Conservation (phyloP, 92 coral and sea anemone genomes). For the Zoanthus gigantus region DNA sequence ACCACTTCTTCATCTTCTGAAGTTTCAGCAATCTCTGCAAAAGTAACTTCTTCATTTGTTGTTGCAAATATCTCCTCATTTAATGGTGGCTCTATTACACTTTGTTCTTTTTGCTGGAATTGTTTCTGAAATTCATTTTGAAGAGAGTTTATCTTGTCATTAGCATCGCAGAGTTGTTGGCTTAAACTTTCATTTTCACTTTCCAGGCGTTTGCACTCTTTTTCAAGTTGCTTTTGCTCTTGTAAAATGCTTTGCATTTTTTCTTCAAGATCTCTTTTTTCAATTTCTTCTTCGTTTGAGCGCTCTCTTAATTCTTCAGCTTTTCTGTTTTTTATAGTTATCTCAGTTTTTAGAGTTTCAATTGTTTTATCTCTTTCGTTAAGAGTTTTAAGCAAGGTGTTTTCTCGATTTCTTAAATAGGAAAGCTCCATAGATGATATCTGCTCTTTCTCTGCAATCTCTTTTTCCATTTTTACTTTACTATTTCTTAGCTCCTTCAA, state of each 20-base stretch:
- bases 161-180: conserved; percentile 60
- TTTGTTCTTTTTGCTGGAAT: conserved; percentile 5
- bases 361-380: conserved; percentile 37
- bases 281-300: conserved; percentile 52
- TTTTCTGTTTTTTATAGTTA: conserved; percentile 47
- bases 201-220: conserved; percentile 33
- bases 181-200: conserved; percentile 67
- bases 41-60: conserved; percentile 65
- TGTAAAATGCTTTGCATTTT: conserved; percentile 30
- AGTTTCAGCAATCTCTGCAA: conserved; percentile 43
- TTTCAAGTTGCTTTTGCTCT: conserved; percentile 51
- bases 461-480: conserved; percentile 51
- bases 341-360: conserved; percentile 17
- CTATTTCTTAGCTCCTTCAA: conserved; percentile 60
- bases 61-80: conserved; percentile 23
- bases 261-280: conserved; percentile 24
- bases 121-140: conserved; percentile 2
- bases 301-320: conserved; percentile 59
- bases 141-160: background rate
- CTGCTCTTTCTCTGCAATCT: conserved; percentile 47
- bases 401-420: conserved; percentile 36
- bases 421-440: conserved; percentile 22
- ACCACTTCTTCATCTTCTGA: conserved; percentile 8
- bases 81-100: background rate
- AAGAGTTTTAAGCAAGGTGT: conserved; percentile 18